Evolutionary conservation across 2,888 invertebrate genomes (phyloP).

Genomic region (Eupeodes luniger): DNA sequence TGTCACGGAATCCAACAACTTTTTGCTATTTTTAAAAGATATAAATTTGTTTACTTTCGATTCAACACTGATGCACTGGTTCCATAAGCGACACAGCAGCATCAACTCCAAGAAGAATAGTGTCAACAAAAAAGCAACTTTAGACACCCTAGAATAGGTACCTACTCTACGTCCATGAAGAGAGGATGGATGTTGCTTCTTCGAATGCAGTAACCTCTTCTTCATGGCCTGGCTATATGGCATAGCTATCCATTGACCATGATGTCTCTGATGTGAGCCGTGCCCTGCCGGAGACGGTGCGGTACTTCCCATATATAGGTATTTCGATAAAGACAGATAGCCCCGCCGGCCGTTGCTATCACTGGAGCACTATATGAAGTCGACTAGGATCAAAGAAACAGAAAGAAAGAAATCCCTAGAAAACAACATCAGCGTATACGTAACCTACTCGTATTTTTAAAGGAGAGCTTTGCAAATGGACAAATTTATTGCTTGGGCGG

Average conservation of each 20-base stretch:
- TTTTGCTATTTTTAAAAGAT: constrained; percentile 2
- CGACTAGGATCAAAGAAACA: constrained; percentile 16
- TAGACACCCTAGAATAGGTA: not conserved
- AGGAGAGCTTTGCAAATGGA: constrained; percentile 70
- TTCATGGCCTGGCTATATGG: too few relatives aligned
- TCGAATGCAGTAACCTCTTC: not conserved
- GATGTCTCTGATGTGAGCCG: constrained; percentile 16
- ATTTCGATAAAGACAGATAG: constrained; percentile 38
- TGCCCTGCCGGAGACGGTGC: constrained; percentile 2
- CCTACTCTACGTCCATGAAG: not conserved
- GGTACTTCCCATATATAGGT: constrained; percentile 36
- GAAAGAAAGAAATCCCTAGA: constrained; percentile 43
- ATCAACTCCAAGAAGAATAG: not conserved
- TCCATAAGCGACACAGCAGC: not conserved
- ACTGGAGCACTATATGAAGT: not conserved
- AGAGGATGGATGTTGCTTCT: constrained; percentile 3
- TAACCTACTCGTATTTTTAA: not conserved
- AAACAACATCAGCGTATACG: constrained; percentile 43
- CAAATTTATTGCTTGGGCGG: constrained; percentile 76
- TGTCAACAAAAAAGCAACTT: constrained; percentile 9
- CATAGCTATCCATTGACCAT: constrained; percentile 21
- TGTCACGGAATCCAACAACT: not conserved
- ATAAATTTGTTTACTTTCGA: constrained; percentile 12
- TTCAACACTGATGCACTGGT: not conserved
- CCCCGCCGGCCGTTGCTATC: not conserved